Evolutionary conservation across 1,140 invertebrate species (phyloP), one percentile per base, ranked within the genome.

Genomic region (Drosophila orosa): DNA sequence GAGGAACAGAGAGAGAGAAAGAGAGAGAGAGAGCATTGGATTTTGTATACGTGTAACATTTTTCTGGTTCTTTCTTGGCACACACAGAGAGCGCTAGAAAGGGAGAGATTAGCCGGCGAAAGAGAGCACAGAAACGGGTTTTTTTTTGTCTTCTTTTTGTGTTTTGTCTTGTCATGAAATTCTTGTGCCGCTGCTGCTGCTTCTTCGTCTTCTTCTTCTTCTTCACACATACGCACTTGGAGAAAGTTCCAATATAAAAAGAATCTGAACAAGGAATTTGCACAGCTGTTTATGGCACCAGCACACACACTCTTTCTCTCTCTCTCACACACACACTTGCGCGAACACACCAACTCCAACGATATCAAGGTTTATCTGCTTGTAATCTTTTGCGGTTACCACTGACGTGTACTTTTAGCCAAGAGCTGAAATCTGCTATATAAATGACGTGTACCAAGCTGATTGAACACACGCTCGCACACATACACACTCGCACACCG

Each of bases 21-120:
- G 48, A 47, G 22, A 6, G 22, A 33, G 29, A 27, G 54, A 60
- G 40, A 33, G 62, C 33, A 39, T 24, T 40, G 57, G 69, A 69
- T 65, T 80, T 87, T 89, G 83, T 87, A 83, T 89, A 87, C 83
- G 83, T 87, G 83, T 87, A 87, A 89, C 76, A 67, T 83, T 87
- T 82, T 87, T 87, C 82, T 87, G 82, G 82, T 86, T 81, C 74
- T 75, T 68, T 75, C 74, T 68, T n/a, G 60, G 19, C n/a, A 58
- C 29, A 58, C 29, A 44, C 13, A 19, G 65, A 24, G 58, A 35
- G 33, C 9, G 13, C 31, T 15, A 66, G 19, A 24, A 22, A 58
- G 58, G n/a, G 24, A 29, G 31, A 12, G 45, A 48, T 44, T 59
- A 40, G 52, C 78, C 79, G 75, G 74, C 37, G 35, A 48, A 42